These are phyloP conservation scores for Cynodonichthys magdalenae DNA, from an alignment of 2,797 vertebrate species.

Conservation along the genomic window DNA sequence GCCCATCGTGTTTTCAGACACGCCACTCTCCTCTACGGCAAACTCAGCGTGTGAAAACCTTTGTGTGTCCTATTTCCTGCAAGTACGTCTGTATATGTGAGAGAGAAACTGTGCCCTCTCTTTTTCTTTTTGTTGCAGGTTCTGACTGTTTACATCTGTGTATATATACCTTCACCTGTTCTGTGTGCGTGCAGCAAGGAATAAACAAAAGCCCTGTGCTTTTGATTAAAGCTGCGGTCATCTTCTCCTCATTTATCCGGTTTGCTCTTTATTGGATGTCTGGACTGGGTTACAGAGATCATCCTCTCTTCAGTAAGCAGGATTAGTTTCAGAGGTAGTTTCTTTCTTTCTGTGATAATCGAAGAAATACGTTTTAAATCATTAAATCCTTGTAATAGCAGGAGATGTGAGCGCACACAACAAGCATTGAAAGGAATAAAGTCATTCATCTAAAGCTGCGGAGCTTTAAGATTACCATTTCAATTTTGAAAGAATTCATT, in stretches of 20 bases:
- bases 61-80: constrained; percentile 49
- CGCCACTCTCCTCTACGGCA: constrained; percentile 69
- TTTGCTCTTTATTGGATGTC: constrained; percentile 8
- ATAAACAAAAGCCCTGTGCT: constrained; percentile 82
- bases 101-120: constrained; percentile 29
- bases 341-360: too few relatives aligned
- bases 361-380: too few relatives aligned
- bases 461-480: too few relatives aligned
- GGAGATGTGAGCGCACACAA: too few relatives aligned
- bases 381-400: too few relatives aligned
- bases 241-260: constrained; percentile 41
- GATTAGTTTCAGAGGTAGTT: too few relatives aligned
- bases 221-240: constrained; percentile 67
- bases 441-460: too few relatives aligned
- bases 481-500: too few relatives aligned
- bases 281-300: constrained; percentile 4
- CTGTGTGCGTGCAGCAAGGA: constrained; percentile 76
- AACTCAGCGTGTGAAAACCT: constrained; percentile 35
- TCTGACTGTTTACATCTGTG: constrained; percentile 81
- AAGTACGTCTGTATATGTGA: constrained; percentile 43
- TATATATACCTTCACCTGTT: constrained; percentile 80
- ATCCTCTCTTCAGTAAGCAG: too few relatives aligned
- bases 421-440: too few relatives aligned
- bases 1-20: constrained; percentile 66
- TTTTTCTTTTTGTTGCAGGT: constrained; percentile 70